Percentiles rank a stretch among this genome's conserved stretches.
Conservation (phyloP, 1,140 invertebrate genomes). For the Physella acuta region DNA sequence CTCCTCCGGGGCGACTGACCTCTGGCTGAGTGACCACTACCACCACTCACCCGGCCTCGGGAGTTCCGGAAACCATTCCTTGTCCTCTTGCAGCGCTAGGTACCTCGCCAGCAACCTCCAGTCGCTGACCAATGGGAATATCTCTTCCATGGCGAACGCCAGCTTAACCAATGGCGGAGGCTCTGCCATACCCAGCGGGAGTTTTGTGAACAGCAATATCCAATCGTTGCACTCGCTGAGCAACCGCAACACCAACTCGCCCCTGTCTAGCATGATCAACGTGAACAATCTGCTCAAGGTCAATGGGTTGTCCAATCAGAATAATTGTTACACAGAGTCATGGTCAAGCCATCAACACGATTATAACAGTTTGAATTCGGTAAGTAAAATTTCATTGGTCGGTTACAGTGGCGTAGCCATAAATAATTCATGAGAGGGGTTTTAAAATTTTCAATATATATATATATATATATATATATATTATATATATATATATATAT, state of each 20-base stretch:
- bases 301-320: constrained; percentile 3
- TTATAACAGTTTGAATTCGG: constrained; percentile 15
- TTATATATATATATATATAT: too few relatives aligned
- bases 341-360: constrained; percentile 11
- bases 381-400: constrained; percentile 9
- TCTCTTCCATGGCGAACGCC: background rate
- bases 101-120: constrained; percentile 2
- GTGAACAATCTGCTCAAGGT: constrained; percentile 10
- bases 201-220: constrained; percentile 1
- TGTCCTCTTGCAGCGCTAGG: constrained; percentile 10
- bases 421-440: too few relatives aligned
- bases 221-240: constrained; percentile 1
- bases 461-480: too few relatives aligned
- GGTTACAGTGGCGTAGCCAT: too few relatives aligned
- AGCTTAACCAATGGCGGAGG: background rate
- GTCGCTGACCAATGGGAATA: constrained; percentile 16
- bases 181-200: background rate
- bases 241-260: constrained; percentile 8
- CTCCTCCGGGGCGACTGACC: background rate
- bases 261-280: constrained; percentile 5
- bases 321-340: constrained; percentile 1
- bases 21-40: constrained; percentile 1
- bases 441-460: too few relatives aligned
- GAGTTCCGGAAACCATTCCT: background rate
- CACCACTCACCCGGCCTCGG: background rate